Evolutionary conservation across 2,888 invertebrate genomes (phyloP), one percentile per base, ranked within the genome.

Genomic region (Latrodectus elegans): DNA sequence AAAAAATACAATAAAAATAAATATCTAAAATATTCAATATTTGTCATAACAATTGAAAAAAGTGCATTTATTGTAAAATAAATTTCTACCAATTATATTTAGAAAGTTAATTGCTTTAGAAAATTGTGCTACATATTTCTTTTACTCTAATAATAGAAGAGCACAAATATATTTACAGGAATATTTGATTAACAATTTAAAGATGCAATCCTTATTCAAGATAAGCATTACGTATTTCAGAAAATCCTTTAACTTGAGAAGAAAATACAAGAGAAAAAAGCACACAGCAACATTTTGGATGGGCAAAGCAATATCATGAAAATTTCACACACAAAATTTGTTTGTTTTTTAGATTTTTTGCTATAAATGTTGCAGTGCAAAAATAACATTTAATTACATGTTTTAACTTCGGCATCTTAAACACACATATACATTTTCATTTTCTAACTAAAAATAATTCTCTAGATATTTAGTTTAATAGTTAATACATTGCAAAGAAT

Each of bases 311-410:
- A 11, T 78, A 60, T 65, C 78, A 22, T 78, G 52, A 78, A 78
- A 84, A 78, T 73, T 78, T 49, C 67, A 76, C 70, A n/a, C 60
- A 75, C 71, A 84, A 73, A 38, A 64, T 71, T 76, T 84, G 64
- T 73, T 38, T 38, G 4, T 38, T 38, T 38, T 38, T 38, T 38
- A 3, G 4, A 4, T 38, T 38, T 38, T 38, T 38, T 80, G 75
- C 75, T 86, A 86, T 80, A 86, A 86, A 86, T 86, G 85, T 80
- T 76, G 76, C 79, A 80, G 85, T 86, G 85, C 86, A 81, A 86
- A 86, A 86, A 81, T 86, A 86, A 86, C 81, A 81, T 81, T 86
- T 81, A 85, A 64, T 85, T 73, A 17, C 68, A 74, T 72, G 84
- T 72, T 70, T 73, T 73, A 73, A 38, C 15, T 68, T 74, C 52